phyloP scores from a whole-genome alignment of 2,888 invertebrate genomes.

The Steinernema scapterisci region DNA sequence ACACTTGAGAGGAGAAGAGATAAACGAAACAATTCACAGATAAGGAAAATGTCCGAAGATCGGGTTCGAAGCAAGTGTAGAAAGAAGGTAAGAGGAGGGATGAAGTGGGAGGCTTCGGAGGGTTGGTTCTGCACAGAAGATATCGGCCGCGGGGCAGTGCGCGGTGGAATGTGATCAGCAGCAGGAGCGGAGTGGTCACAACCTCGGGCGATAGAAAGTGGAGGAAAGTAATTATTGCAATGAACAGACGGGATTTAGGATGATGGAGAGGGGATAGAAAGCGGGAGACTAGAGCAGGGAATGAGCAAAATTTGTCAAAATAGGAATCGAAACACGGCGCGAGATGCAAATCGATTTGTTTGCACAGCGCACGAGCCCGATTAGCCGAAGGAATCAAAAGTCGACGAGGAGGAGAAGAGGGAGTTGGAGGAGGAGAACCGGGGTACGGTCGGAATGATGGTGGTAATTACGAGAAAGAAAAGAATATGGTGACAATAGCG shows the following conservation, averaged over 20 bases:
- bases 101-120: not conserved
- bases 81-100: not conserved
- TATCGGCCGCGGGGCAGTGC: slow-evolving; percentile 33
- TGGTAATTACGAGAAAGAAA: not conserved
- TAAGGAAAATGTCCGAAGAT: not conserved
- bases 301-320: slow-evolving; percentile 24
- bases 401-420: not conserved
- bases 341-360: slow-evolving; percentile 2
- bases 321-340: not conserved
- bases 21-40: too few relatives aligned
- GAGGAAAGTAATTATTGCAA: slow-evolving; percentile 16
- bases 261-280: not conserved
- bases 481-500: not conserved
- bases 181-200: slow-evolving; percentile 13
- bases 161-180: slow-evolving; percentile 31
- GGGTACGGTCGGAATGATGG: not conserved
- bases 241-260: not conserved
- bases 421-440: not conserved
- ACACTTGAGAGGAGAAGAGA: slow-evolving; percentile 1
- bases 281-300: slow-evolving; percentile 29
- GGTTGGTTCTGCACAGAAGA: not conserved
- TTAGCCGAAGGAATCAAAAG: not conserved
- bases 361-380: not conserved
- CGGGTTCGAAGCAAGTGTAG: too few relatives aligned
- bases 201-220: slow-evolving; percentile 27